These are phyloP conservation scores for Carterocephalus palaemon DNA, from an alignment of 2,888 invertebrate genomes.

Conservation along the genomic window DNA sequence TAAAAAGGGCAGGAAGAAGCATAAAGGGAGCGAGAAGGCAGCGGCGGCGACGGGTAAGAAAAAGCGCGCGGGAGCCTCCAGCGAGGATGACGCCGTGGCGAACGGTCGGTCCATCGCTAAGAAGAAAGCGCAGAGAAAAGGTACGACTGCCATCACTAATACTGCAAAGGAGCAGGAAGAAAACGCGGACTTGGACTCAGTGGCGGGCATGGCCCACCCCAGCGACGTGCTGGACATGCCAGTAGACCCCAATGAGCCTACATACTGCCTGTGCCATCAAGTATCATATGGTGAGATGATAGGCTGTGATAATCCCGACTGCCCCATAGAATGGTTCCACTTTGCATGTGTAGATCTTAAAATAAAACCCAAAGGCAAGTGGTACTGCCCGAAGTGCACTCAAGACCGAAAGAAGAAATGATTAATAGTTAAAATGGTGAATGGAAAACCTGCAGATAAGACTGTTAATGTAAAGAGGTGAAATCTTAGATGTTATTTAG, in stretches of 20 bases:
- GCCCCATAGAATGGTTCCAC: constrained; percentile 97
- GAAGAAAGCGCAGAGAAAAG: constrained; percentile 66
- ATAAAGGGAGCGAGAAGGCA: constrained; percentile 63
- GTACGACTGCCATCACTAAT: constrained; percentile 54
- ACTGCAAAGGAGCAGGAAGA: constrained; percentile 66
- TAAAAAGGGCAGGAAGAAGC: constrained; percentile 73
- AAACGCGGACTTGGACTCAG: constrained; percentile 72
- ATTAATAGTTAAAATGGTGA: constrained; percentile 57
- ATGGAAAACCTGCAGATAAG: constrained; percentile 56
- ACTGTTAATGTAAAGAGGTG: constrained; percentile 62
- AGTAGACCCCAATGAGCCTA: constrained; percentile 98
- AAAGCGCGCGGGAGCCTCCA: constrained; percentile 76
- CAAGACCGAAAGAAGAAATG: constrained; percentile 89
- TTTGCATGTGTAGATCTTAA: constrained; percentile 95
- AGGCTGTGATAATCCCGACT: constrained; percentile 94
- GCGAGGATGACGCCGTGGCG: constrained; percentile 67
- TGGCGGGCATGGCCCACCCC: constrained; percentile 84
- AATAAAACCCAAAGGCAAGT: constrained; percentile 95
- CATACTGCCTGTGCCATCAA: constrained; percentile 98
- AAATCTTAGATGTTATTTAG: constrained; percentile 40
- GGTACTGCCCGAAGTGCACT: constrained; percentile 96
- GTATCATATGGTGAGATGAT: constrained; percentile 98
- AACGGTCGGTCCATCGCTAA: constrained; percentile 64
- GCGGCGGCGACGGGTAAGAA: constrained; percentile 67
- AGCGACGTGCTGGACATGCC: constrained; percentile 95